These are phyloP conservation scores for Spodoptera litura DNA, from an alignment of 1,140 invertebrate genomes.

Conservation along the genomic window DNA sequence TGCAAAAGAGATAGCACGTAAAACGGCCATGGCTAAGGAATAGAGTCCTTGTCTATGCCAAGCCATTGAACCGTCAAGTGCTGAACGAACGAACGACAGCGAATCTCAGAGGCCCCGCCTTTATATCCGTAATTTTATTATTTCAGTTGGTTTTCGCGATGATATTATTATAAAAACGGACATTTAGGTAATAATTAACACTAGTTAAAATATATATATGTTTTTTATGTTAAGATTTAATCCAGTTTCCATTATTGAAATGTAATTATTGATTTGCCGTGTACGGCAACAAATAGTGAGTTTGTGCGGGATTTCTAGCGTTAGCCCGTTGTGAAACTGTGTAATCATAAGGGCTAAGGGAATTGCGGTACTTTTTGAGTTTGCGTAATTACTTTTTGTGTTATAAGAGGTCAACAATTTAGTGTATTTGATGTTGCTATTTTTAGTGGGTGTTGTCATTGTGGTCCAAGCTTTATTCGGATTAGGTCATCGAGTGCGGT, in stretches of 20 bases:
- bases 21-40: slow-evolving; percentile 44
- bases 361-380: slow-evolving; percentile 56
- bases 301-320: slow-evolving; percentile 65
- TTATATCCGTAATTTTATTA: slow-evolving; percentile 76
- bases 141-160: slow-evolving; percentile 77
- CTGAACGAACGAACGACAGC: slow-evolving; percentile 69
- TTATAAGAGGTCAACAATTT: slow-evolving; percentile 57
- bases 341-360: slow-evolving; percentile 58
- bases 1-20: slow-evolving; percentile 34
- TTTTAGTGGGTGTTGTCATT: slow-evolving; percentile 86
- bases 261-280: slow-evolving; percentile 78
- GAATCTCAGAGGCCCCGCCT: slow-evolving; percentile 83
- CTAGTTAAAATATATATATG: slow-evolving; percentile 33
- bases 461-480: slow-evolving; percentile 75
- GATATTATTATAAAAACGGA: slow-evolving; percentile 76
- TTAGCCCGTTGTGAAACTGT: slow-evolving; percentile 61
- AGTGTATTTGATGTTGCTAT: slow-evolving; percentile 76
- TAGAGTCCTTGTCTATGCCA: slow-evolving; percentile 55
- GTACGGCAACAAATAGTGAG: slow-evolving; percentile 66
- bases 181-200: slow-evolving; percentile 68
- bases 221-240: slow-evolving; percentile 27
- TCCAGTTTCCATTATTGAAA: slow-evolving; percentile 52
- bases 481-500: slow-evolving; percentile 84
- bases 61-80: slow-evolving; percentile 64
- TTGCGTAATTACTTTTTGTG: slow-evolving; percentile 62